phyloP scores from a whole-genome alignment of 53 echinoderm and acorn worm genomes.

The Temnopleurus reevesii region DNA sequence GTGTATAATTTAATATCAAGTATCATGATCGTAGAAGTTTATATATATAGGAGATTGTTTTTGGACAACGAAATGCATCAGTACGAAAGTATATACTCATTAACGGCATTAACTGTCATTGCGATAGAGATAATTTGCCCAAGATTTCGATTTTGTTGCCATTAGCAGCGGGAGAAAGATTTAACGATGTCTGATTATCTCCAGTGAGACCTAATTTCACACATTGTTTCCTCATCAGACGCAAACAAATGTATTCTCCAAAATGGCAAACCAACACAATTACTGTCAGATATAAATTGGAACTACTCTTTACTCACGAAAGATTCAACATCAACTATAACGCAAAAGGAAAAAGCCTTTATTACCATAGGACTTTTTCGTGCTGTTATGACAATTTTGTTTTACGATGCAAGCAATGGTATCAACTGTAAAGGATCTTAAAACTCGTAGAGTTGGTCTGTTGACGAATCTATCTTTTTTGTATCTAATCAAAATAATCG shows the following conservation, averaged over 20 bases:
- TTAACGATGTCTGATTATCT: slow-evolving; percentile 15
- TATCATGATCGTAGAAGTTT: too few relatives aligned
- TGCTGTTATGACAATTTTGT: too few relatives aligned
- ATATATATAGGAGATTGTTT: too few relatives aligned
- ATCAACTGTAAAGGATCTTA: too few relatives aligned
- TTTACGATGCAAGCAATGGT: too few relatives aligned
- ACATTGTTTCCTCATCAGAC: slow-evolving; percentile 13
- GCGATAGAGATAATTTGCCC: neutral
- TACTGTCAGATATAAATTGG: slow-evolving; percentile 29
- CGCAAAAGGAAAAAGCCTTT: too few relatives aligned
- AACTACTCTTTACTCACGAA: neutral
- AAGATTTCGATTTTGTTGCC: neutral
- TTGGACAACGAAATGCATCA: neutral
- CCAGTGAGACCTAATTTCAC: neutral
- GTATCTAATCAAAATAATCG: too few relatives aligned
- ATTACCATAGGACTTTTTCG: too few relatives aligned
- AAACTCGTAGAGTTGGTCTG: too few relatives aligned
- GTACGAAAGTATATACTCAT: neutral
- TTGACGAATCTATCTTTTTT: too few relatives aligned
- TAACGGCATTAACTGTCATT: neutral
- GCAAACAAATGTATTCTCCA: slow-evolving; percentile 7
- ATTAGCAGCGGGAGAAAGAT: neutral
- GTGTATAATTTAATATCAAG: too few relatives aligned
- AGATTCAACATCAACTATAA: too few relatives aligned
- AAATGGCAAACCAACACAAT: slow-evolving; percentile 12